Base-by-base conservation (phyloP, 2,113 vertebrate genomes). In the Hippolais icterina region DNA sequence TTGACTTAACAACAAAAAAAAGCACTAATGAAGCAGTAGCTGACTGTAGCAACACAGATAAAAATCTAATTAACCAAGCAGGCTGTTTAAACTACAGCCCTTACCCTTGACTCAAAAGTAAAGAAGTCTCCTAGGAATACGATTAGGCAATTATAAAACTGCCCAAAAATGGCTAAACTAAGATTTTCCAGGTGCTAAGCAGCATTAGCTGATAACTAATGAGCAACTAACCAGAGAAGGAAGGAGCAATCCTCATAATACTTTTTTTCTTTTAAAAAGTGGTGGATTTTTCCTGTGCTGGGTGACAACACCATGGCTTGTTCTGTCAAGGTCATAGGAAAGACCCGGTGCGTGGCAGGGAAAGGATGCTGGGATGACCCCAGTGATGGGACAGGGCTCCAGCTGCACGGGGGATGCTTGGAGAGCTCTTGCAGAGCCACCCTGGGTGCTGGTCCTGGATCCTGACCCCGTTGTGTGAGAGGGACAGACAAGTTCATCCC, bases 321-420 rank as follows among this genome's bases (percentile, higher is more conserved):
- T 27, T 27, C 20, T 33, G 33, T 25, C 22, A 0, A 42, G 41
- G 15, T 35, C 8, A 8, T 1, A 59, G 65, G 9, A 56, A 14
- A 15, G 15, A 50, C 2, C 7, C 0, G 0, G 33, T 3, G 1
- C 3, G 2, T 0, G 4, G n/a, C 6, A 8, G 54, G 46, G 83
- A 22, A 49, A 29, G 82, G 74, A 39, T 42, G 23, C 52, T 2
- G 10, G 44, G 44, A 13, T 52, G 44, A 5, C 6, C 39, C 29
- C 37, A 5, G 80, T 1, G 33, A 4, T 4, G 47, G 47, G 14
- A 8, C 69, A 53, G 60, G 15, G 54, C 63, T 91, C 35, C 5
- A 5, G 52, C 64, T 59, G 56, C 2, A 0, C 0, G 1, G 37
- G 37, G 5, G 31, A 15, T 84, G 50, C 47, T 41, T 10, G 27